phyloP scores from a whole-genome alignment of 2,797 vertebrate genomes.

The Myiothlypis chrysogaster region DNA sequence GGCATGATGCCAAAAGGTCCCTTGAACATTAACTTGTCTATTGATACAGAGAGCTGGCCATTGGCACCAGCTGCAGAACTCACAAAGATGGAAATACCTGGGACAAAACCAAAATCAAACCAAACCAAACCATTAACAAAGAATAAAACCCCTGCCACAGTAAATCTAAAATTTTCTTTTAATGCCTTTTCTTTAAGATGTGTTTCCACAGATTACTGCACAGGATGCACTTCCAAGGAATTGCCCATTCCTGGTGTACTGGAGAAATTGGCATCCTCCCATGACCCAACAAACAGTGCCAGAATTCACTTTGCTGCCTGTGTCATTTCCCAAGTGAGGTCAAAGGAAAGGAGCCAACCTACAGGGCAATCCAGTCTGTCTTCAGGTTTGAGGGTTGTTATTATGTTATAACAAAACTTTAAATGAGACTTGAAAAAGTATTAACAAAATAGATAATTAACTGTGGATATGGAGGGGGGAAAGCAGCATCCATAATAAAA shows the following conservation, averaged over 20 bases:
- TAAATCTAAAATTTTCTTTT: neutral
- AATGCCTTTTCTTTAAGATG: neutral
- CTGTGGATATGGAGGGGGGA: fast-evolving
- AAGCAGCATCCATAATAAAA: neutral
- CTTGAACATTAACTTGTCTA: neutral
- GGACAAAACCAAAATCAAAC: neutral
- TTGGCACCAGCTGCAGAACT: neutral
- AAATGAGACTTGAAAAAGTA: neutral
- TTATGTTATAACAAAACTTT: neutral
- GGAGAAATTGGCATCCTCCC: neutral
- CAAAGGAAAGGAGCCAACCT: neutral
- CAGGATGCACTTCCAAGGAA: neutral
- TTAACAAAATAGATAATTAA: neutral
- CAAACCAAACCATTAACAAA: fast-evolving
- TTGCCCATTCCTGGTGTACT: neutral
- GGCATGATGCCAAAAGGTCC: neutral
- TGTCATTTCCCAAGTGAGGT: neutral
- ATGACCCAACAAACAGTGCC: neutral
- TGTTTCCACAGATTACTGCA: neutral
- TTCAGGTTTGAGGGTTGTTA: neutral
- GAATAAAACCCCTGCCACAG: neutral
- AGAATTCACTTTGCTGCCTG: neutral
- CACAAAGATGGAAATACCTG: neutral
- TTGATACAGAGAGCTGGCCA: neutral
- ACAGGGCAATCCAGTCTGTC: neutral